phyloP scores from a whole-genome alignment of 2,113 vertebrate genomes.

The Amblyornis subalaris region DNA sequence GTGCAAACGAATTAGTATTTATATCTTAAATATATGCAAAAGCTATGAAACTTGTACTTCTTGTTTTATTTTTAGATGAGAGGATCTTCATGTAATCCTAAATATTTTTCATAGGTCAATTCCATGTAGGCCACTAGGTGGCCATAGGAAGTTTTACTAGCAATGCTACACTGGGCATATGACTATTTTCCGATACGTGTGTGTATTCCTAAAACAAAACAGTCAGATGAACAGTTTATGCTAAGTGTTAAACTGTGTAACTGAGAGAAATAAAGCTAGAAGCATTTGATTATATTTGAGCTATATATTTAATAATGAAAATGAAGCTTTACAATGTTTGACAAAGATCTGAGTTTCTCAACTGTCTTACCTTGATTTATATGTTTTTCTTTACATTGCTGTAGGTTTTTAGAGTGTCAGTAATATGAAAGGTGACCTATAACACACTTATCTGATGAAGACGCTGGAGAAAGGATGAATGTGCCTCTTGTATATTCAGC shows the following conservation, averaged over 20 bases:
- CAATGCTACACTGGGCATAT: slow-evolving; percentile 8
- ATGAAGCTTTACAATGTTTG: neutral
- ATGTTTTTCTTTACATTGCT: neutral
- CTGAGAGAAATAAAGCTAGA: slow-evolving; percentile 49
- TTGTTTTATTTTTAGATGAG: slow-evolving; percentile 69
- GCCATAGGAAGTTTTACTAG: slow-evolving; percentile 22
- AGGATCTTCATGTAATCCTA: slow-evolving; percentile 19
- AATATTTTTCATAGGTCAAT: slow-evolving; percentile 30
- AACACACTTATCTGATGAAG: neutral
- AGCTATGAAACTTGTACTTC: slow-evolving; percentile 64
- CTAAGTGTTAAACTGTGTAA: slow-evolving; percentile 41
- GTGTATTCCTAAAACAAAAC: slow-evolving; percentile 3
- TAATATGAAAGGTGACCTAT: neutral
- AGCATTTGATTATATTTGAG: slow-evolving; percentile 24
- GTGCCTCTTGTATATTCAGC: neutral
- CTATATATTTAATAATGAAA: slow-evolving; percentile 4
- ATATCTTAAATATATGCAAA: slow-evolving; percentile 80
- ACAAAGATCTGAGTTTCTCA: neutral
- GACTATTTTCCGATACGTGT: neutral
- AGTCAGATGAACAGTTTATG: slow-evolving; percentile 33
- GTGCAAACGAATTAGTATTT: slow-evolving; percentile 77
- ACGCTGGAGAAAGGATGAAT: neutral
- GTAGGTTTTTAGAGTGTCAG: neutral
- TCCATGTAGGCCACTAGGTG: slow-evolving; percentile 58
- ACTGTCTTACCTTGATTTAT: neutral